Evolutionary conservation across 2,888 invertebrate species (phyloP).

Genomic region (Chrysolina americana): DNA sequence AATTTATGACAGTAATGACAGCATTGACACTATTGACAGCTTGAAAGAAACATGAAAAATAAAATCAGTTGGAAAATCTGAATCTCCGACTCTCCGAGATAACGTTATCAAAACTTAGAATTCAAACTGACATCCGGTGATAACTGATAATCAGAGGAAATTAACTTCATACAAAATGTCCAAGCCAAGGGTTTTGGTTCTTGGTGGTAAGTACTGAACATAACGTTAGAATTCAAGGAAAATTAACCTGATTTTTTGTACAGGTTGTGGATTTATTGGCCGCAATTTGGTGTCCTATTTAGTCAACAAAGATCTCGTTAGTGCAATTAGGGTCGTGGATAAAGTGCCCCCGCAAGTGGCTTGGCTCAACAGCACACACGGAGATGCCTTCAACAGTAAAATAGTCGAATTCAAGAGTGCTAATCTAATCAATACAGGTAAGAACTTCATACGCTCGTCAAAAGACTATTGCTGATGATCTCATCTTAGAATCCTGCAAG

Average conservation of each 20-base stretch:
- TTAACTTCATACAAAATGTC: constrained; percentile 54
- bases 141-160: constrained; percentile 2
- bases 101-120: constrained; percentile 20
- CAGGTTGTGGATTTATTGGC: constrained; percentile 95
- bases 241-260: not conserved
- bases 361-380: constrained; percentile 85
- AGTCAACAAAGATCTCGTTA: constrained; percentile 82
- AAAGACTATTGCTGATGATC: not conserved
- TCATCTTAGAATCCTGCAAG: constrained; percentile 82
- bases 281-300: constrained; percentile 88
- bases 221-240: not conserved
- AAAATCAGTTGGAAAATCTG: constrained; percentile 1
- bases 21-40: not conserved
- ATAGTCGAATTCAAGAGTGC: constrained; percentile 91
- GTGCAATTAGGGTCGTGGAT: constrained; percentile 86
- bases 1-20: no score
- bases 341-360: constrained; percentile 95
- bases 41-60: not conserved
- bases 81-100: not conserved
- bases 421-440: constrained; percentile 91
- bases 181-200: constrained; percentile 60
- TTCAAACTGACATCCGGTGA: constrained; percentile 33
- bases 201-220: constrained; percentile 53
- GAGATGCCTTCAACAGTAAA: constrained; percentile 78
- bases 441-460: constrained; percentile 45